phyloP scores from a whole-genome alignment of 2,888 invertebrate genomes.

The Pyrrhia umbra region DNA sequence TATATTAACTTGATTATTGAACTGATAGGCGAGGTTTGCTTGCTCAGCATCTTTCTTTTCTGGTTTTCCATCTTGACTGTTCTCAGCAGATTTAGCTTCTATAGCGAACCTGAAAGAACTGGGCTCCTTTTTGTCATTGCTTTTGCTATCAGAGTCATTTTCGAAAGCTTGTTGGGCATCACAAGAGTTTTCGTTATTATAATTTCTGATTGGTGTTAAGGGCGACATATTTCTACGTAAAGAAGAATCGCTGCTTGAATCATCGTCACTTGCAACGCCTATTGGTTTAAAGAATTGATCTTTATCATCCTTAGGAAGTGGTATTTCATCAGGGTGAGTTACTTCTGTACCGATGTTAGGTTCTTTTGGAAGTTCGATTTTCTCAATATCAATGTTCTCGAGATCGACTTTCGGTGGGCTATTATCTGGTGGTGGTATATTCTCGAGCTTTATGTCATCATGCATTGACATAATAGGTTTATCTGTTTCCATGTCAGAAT shows the following conservation, averaged over 20 bases:
- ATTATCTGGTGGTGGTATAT: slow-evolving; percentile 66
- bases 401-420: slow-evolving; percentile 85
- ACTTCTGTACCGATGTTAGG: slow-evolving; percentile 70
- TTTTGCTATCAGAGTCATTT: slow-evolving; percentile 75
- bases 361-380: slow-evolving; percentile 79
- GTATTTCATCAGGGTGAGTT: slow-evolving; percentile 65
- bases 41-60: slow-evolving; percentile 79
- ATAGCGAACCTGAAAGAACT: slow-evolving; percentile 83
- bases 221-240: slow-evolving; percentile 86
- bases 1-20: slow-evolving; percentile 82
- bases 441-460: slow-evolving; percentile 82
- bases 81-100: slow-evolving; percentile 79
- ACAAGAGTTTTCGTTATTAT: slow-evolving; percentile 86
- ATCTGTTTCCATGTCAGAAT: slow-evolving; percentile 74
- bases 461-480: slow-evolving; percentile 77
- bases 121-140: slow-evolving; percentile 77
- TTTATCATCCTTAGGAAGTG: slow-evolving; percentile 77
- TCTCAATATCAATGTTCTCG: slow-evolving; percentile 76
- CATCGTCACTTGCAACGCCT: slow-evolving; percentile 77
- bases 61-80: slow-evolving; percentile 71
- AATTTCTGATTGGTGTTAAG: slow-evolving; percentile 85
- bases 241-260: slow-evolving; percentile 84
- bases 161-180: slow-evolving; percentile 88
- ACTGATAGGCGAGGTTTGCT: slow-evolving; percentile 77
- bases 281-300: slow-evolving; percentile 79